Base-by-base conservation (phyloP, 2,797 vertebrate genomes). In the Orientallactaga sibirica region DNA sequence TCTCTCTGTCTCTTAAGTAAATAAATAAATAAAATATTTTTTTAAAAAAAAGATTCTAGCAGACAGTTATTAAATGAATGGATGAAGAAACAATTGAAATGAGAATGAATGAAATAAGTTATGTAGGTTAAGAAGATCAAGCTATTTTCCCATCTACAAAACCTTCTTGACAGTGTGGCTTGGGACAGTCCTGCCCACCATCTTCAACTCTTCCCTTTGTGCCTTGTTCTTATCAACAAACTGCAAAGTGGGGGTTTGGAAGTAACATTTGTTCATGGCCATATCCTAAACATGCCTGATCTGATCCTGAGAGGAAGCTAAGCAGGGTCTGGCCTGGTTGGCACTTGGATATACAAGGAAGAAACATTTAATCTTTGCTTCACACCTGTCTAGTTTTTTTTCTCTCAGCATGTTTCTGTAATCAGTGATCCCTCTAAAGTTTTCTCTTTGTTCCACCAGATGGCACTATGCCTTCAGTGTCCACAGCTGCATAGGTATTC, bases 381-480 rank as follows among this genome's bases (percentile, higher is more conserved):
- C 22, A 5, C 29, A 3, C 24, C 20, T 19, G 19, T 22, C 71
- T 76, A 41, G 33, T 37, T 37, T 37, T 37, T 55, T 77, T 67
- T 29, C 41, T 33, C 1, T n/a, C 70, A 41, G 27, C 6, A 33
- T 37, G 29, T 9, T 78, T 37, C 29, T 25, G 33, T 48, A 20
- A 14, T 82, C 12, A 3, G 27, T 4, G 9, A 29, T 1, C 3
- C 3, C 4, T 43, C 67, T 76, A 27, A 2, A n/a, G 18, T 55
- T 80, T 29, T 67, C 67, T 78, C 43, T 43, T 85, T 64, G 55
- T 75, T 24, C 93, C 96, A 90, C 92, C 88, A 97, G 96, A 86
- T 95, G 96, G 96, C 96, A n/a, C 81, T 95, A 1, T 88, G 76
- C 18, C 41, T 92, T 88, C 93, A 94, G 12, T 67, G 76, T 67